Percentiles rank a stretch among this genome's conserved stretches.
Evolutionary conservation across 2,888 invertebrate species (phyloP).

Genomic region (Psococerastis gibbosa): DNA sequence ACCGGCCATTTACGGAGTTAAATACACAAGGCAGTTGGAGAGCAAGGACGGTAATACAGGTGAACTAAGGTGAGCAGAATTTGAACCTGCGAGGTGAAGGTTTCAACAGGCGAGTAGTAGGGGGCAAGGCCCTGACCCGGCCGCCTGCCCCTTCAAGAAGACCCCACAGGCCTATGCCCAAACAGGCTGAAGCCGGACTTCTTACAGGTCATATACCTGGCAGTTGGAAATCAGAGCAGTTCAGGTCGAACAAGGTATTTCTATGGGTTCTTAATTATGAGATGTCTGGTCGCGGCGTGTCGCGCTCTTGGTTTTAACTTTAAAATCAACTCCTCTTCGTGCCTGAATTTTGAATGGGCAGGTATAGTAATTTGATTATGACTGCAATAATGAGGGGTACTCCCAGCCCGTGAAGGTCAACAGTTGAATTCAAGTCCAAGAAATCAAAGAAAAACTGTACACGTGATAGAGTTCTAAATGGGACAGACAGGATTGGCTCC

Average conservation of each 20-base stretch:
- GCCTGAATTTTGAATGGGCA: no score
- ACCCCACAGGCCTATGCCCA: background rate
- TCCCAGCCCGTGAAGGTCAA: no score
- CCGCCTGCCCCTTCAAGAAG: slow-evolving; percentile 8
- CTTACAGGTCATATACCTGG: background rate
- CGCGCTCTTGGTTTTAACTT: no score
- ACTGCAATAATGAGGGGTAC: no score
- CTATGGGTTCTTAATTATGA: background rate
- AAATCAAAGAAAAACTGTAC: no score
- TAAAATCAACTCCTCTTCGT: no score
- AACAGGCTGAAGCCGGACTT: background rate
- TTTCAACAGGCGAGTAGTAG: background rate
- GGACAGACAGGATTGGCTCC: no score
- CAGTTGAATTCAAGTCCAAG: no score
- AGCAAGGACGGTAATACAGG: background rate
- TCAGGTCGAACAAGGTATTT: background rate
- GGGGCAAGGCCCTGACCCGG: slow-evolving; percentile 10
- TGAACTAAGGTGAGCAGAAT: background rate
- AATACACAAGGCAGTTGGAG: no score
- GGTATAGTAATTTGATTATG: no score
- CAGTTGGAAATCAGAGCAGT: background rate
- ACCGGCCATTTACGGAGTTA: no score
- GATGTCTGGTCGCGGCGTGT: background rate
- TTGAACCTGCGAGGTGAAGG: slow-evolving; percentile 9
- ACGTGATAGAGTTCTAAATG: no score